phyloP scores from a whole-genome alignment of 2,888 invertebrate genomes.

The Apamea crenata region DNA sequence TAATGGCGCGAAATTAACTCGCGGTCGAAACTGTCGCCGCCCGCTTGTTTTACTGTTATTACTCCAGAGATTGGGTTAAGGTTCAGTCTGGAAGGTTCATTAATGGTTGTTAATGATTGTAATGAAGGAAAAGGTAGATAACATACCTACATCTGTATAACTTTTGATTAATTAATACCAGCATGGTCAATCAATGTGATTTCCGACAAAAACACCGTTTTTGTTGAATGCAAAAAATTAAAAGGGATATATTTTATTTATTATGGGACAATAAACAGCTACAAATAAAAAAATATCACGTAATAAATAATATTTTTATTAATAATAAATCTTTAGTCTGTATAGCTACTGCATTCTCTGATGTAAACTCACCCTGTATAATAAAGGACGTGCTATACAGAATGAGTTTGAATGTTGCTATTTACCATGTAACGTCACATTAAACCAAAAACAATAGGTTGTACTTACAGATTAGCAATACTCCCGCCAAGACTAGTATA shows the following conservation, averaged over 20 bases:
- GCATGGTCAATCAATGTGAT: background rate
- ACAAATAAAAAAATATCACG: too few species aligned
- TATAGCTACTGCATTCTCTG: background rate
- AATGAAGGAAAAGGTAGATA: background rate
- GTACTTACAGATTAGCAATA: slow-evolving; percentile 95
- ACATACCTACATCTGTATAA: background rate
- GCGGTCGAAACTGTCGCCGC: slow-evolving; percentile 95
- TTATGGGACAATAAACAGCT: too few species aligned
- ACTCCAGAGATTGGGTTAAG: slow-evolving; percentile 96
- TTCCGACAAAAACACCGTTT: background rate
- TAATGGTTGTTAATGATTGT: background rate
- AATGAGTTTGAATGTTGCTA: background rate
- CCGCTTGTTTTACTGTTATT: slow-evolving; percentile 94
- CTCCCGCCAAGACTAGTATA: slow-evolving; percentile 97
- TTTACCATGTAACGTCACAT: background rate
- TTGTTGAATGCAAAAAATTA: background rate
- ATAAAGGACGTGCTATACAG: background rate
- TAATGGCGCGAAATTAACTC: slow-evolving; percentile 96
- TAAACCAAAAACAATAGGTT: background rate
- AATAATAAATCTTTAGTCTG: background rate
- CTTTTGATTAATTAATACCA: background rate
- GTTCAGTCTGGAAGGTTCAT: slow-evolving; percentile 90
- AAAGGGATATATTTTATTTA: too few species aligned
- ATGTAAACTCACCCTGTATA: background rate
- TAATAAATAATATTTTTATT: too few species aligned